A percentile compares a stretch with the other conserved stretches of the same genome.
These are phyloP conservation scores for Galemys pyrenaicus DNA, from an alignment of 2,113 vertebrate species.

Conservation along the genomic window DNA sequence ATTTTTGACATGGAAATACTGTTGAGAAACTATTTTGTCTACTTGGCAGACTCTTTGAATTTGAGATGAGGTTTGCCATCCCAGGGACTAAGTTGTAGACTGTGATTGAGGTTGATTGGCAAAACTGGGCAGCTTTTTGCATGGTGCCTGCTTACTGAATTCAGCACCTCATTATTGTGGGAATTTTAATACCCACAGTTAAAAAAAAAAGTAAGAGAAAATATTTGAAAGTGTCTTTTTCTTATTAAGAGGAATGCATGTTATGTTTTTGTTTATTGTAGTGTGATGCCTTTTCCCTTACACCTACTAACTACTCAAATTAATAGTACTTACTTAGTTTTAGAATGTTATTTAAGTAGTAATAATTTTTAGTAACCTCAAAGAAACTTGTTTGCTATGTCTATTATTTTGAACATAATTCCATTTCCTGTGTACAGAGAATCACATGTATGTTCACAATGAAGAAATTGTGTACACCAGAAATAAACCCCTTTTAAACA, in stretches of 20 bases:
- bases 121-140: slow-evolving; percentile 73
- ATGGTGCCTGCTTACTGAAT: slow-evolving; percentile 74
- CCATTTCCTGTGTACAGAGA: slow-evolving; percentile 67
- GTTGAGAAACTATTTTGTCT: slow-evolving; percentile 49
- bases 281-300: slow-evolving; percentile 84
- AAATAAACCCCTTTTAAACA: slow-evolving; percentile 81
- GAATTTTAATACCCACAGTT: slow-evolving; percentile 67
- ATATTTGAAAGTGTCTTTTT: slow-evolving; percentile 68
- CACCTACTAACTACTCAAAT: slow-evolving; percentile 85
- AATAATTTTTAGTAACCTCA: slow-evolving; percentile 64
- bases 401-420: slow-evolving; percentile 69
- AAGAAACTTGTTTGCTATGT: slow-evolving; percentile 71
- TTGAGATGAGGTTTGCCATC: slow-evolving; percentile 57
- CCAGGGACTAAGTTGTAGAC: slow-evolving; percentile 39
- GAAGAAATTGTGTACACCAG: slow-evolving; percentile 76
- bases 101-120: slow-evolving; percentile 71
- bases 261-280: slow-evolving; percentile 80
- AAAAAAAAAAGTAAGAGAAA: slow-evolving; percentile 72
- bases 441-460: slow-evolving; percentile 70
- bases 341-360: slow-evolving; percentile 65
- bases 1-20: slow-evolving; percentile 75
- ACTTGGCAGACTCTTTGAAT: slow-evolving; percentile 53
- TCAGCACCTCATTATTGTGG: slow-evolving; percentile 76
- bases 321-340: slow-evolving; percentile 74
- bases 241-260: slow-evolving; percentile 84